Conservation (phyloP, 1,140 invertebrate species). For the Drosophila pandora region DNA sequence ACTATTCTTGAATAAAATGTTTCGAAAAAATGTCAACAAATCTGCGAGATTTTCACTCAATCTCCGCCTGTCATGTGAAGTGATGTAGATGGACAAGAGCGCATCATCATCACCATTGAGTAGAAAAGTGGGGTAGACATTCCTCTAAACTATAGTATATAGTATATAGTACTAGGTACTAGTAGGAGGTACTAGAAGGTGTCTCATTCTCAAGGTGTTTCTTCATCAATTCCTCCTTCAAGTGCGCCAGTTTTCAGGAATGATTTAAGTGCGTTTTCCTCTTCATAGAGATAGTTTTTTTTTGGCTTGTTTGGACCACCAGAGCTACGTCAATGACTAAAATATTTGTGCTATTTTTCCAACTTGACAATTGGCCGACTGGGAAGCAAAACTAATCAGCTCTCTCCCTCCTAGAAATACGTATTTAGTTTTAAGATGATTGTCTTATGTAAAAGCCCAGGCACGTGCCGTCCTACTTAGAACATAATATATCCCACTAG, state of each 20-base stretch:
- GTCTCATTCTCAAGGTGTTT: conserved; percentile 41
- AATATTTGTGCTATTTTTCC: conserved; percentile 69
- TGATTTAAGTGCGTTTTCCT: conserved; percentile 9
- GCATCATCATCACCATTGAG: conserved; percentile 5
- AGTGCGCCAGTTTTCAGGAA: conserved; percentile 8
- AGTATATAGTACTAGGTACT: neutral
- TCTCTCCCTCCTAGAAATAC: neutral
- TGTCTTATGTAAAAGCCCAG: conserved; percentile 22
- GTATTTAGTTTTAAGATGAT: conserved; percentile 1
- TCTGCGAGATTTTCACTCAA: conserved; percentile 78
- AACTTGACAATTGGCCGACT: conserved; percentile 43
- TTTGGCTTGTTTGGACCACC: conserved; percentile 19
- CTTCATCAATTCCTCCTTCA: conserved; percentile 23
- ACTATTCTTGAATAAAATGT: conserved; percentile 44
- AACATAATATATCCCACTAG: neutral
- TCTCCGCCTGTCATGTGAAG: conserved; percentile 66
- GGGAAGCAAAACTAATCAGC: conserved; percentile 61
- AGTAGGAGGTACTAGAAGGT: neutral
- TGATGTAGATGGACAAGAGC: conserved; percentile 44
- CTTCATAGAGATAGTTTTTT: neutral
- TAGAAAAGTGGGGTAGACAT: conserved; percentile 24
- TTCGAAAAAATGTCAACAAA: conserved; percentile 63
- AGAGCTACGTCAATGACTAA: conserved; percentile 67
- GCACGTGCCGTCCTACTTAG: conserved; percentile 49
- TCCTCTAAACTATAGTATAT: neutral